Conservation (phyloP, 2,113 vertebrate species). For the Oryzias melastigma region DNA sequence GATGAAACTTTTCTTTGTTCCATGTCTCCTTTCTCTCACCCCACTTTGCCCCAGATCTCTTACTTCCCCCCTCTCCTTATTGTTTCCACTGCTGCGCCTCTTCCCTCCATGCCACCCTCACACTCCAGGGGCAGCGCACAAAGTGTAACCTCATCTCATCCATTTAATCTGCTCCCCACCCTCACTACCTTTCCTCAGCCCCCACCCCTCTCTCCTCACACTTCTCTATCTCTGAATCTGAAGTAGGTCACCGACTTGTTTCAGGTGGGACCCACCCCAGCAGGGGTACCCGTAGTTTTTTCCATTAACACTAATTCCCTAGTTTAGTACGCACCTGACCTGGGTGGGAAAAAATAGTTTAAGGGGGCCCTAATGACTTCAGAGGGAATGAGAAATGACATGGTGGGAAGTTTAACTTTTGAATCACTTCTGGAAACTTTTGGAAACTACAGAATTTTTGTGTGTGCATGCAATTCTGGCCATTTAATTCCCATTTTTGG, state of each 20-base stretch:
- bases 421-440: too few relatives aligned
- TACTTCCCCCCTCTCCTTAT: conserved; percentile 23
- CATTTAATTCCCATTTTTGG: conserved; percentile 19
- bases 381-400: conserved; percentile 5
- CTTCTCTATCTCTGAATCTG: conserved; percentile 21
- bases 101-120: conserved; percentile 17
- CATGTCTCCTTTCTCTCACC: not conserved
- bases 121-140: conserved; percentile 3
- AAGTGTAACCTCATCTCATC: not conserved
- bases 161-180: conserved; percentile 9
- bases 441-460: conserved; percentile 6
- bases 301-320: conserved; percentile 19
- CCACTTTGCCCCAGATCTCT: conserved; percentile 37
- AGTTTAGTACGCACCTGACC: conserved; percentile 19
- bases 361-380: conserved; percentile 5
- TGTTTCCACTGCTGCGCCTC: conserved; percentile 29
- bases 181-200: conserved; percentile 7
- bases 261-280: conserved; percentile 24
- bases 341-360: not conserved
- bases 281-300: conserved; percentile 2
- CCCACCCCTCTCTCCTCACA: conserved; percentile 1
- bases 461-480: conserved; percentile 52
- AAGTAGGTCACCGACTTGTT: conserved; percentile 34
- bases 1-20: conserved; percentile 22
- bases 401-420: not conserved